Conservation (phyloP, 2,113 vertebrate genomes). For the Notiomystis cincta region DNA sequence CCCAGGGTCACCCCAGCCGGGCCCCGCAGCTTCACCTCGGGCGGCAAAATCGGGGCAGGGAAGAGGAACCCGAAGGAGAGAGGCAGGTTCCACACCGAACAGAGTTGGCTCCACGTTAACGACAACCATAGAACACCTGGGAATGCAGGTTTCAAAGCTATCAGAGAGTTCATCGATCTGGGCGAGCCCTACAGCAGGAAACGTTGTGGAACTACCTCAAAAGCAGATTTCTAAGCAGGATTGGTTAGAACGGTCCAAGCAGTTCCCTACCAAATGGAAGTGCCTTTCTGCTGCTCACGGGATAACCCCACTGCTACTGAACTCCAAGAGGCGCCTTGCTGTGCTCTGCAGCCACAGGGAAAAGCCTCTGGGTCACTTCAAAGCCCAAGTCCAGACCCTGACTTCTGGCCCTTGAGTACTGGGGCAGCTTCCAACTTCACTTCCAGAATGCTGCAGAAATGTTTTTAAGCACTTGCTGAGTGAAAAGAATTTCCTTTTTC, state of each 20-base stretch:
- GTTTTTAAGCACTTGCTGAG: background rate
- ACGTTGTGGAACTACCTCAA: background rate
- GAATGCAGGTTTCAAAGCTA: background rate
- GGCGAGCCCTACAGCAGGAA: background rate
- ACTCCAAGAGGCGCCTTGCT: background rate
- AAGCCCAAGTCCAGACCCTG: background rate
- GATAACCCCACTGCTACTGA: background rate
- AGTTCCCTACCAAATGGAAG: background rate
- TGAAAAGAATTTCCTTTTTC: background rate
- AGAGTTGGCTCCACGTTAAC: accelerated
- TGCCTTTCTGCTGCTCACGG: background rate
- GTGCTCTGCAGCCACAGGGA: background rate
- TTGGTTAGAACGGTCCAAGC: background rate
- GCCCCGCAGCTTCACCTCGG: background rate
- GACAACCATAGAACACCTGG: background rate
- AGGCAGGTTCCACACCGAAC: accelerated
- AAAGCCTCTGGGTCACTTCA: background rate
- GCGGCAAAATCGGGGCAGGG: accelerated
- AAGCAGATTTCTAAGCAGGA: background rate
- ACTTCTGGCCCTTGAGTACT: background rate
- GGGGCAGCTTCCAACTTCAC: background rate
- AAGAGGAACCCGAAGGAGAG: accelerated
- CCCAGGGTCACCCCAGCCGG: accelerated
- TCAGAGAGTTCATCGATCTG: background rate
- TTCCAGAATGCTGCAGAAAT: background rate